Evolutionary conservation across 2,888 invertebrate genomes (phyloP).

Genomic region (Dilophus febrilis): DNA sequence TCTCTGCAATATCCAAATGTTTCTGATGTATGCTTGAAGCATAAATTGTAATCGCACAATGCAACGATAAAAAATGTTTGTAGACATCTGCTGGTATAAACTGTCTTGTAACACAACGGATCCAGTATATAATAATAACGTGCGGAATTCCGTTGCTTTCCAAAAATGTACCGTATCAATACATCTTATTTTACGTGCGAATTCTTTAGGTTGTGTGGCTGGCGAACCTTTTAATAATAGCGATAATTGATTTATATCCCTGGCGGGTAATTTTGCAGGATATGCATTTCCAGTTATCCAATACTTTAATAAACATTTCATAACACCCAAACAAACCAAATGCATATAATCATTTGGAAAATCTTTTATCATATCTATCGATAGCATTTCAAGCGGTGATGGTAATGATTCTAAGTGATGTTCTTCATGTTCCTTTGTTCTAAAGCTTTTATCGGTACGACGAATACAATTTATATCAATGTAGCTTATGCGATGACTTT

Average conservation of each 20-base stretch:
- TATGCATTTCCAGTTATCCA: background rate
- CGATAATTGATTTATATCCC: background rate
- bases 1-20: slow-evolving; percentile 7
- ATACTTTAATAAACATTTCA: background rate
- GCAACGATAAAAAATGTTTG: slow-evolving; percentile 1
- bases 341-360: slow-evolving; percentile 6
- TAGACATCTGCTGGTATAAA: background rate
- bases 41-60: slow-evolving; percentile 4
- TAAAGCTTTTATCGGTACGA: slow-evolving; percentile 1
- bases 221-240: background rate
- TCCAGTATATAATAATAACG: slow-evolving; percentile 4
- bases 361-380: slow-evolving; percentile 1
- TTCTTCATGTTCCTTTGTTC: slow-evolving; percentile 2
- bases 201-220: slow-evolving; percentile 1
- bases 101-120: slow-evolving; percentile 1
- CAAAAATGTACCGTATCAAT: slow-evolving; percentile 1
- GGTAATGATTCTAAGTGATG: background rate
- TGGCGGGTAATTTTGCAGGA: background rate
- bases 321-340: slow-evolving; percentile 4
- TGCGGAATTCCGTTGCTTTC: slow-evolving; percentile 6
- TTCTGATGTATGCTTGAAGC: background rate
- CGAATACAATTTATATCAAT: background rate
- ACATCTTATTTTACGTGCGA: background rate
- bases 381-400: slow-evolving; percentile 3
- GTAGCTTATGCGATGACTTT: slow-evolving; percentile 1